Percentiles rank a stretch among this genome's conserved stretches.
phyloP scores from a whole-genome alignment of 2,797 vertebrate genomes.

The Falco berigora region DNA sequence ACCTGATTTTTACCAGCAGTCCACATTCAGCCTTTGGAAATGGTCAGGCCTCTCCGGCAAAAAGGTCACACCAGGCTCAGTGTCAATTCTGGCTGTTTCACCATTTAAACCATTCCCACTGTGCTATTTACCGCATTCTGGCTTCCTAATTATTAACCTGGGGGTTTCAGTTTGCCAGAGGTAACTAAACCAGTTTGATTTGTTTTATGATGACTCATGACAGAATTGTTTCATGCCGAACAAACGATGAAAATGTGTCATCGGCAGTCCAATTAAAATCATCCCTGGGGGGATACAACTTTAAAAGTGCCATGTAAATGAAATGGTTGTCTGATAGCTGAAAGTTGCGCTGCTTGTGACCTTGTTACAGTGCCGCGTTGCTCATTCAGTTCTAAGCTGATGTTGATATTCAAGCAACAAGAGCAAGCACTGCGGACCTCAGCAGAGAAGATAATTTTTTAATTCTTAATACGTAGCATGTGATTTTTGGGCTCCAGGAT shows the following conservation, averaged over 20 bases:
- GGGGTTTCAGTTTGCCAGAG: not conserved
- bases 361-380: not conserved
- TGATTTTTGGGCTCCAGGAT: not conserved
- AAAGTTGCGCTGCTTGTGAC: conserved; percentile 8
- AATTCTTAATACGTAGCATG: not conserved
- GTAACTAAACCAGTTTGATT: not conserved
- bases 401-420: conserved; percentile 21
- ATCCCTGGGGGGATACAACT: not conserved
- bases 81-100: not conserved
- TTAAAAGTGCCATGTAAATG: conserved; percentile 1
- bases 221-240: not conserved
- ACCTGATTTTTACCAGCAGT: not conserved
- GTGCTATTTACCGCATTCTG: not conserved
- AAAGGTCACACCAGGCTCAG: not conserved
- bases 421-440: not conserved
- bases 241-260: not conserved
- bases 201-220: not conserved
- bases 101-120: not conserved
- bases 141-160: not conserved
- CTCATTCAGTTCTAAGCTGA: conserved; percentile 27
- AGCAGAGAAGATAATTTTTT: not conserved
- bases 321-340: not conserved
- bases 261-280: conserved; percentile 33
- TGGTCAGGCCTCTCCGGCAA: not conserved
- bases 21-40: not conserved